Conservation (phyloP, 2,797 vertebrate species). For the Dendrocincla tyrannina region DNA sequence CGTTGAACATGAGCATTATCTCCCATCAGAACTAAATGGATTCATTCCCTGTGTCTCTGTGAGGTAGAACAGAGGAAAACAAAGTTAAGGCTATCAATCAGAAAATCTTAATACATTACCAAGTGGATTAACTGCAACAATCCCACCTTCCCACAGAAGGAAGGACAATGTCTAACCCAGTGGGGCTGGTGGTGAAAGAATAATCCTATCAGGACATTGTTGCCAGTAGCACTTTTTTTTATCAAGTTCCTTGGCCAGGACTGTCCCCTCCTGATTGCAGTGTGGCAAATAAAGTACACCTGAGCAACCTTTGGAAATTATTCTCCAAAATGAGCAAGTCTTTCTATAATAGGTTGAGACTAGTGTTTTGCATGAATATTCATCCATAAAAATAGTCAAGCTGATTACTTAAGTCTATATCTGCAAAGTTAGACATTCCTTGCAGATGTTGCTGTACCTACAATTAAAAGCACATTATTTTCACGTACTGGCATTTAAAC, state of each 20-base stretch:
- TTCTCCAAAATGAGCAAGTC: not conserved
- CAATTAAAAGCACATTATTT: not conserved
- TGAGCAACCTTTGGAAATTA: not conserved
- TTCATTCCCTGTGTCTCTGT: not conserved
- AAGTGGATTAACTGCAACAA: not conserved
- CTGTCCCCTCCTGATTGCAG: not conserved
- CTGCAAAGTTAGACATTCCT: not conserved
- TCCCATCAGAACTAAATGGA: not conserved
- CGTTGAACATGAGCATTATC: rapidly evolving
- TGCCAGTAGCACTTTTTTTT: not conserved
- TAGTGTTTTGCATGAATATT: not conserved
- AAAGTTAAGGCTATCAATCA: not conserved
- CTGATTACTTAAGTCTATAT: not conserved
- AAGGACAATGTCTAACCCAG: not conserved
- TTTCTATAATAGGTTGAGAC: not conserved
- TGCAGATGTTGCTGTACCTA: not conserved
- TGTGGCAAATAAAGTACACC: not conserved
- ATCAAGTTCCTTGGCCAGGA: not conserved
- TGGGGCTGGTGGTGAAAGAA: not conserved
- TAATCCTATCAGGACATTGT: not conserved
- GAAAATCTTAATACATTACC: not conserved
- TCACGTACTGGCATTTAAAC: not conserved
- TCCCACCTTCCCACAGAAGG: not conserved
- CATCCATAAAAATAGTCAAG: not conserved
- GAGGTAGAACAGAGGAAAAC: not conserved